These are phyloP conservation scores for Trematomus loennbergii DNA, from an alignment of 2,113 vertebrate species.

Conservation along the genomic window DNA sequence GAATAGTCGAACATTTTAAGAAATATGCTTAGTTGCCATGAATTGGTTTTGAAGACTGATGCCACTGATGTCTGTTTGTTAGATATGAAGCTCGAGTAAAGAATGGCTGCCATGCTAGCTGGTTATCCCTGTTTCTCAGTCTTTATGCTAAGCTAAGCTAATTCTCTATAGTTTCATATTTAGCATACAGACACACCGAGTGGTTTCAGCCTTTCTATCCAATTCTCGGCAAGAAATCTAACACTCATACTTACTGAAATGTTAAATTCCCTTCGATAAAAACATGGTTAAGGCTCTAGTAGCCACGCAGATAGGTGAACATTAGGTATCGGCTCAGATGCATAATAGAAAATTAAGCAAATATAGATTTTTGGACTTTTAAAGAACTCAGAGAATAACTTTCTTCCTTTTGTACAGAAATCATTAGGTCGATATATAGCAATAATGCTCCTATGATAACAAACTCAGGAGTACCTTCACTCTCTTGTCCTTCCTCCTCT, in stretches of 20 bases:
- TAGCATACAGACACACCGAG: neutral
- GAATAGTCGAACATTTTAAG: neutral
- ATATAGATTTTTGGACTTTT: neutral
- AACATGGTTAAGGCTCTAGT: neutral
- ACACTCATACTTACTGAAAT: neutral
- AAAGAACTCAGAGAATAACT: neutral
- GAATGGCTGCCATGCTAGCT: neutral
- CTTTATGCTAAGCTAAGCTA: neutral
- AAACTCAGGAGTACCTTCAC: neutral
- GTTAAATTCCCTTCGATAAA: neutral
- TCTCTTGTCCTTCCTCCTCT: slow-evolving; percentile 13
- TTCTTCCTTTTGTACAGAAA: neutral
- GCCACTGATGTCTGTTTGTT: neutral
- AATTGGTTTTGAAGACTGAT: neutral
- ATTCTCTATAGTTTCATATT: neutral
- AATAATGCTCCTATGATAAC: neutral
- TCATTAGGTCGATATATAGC: neutral
- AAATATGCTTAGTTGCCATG: neutral
- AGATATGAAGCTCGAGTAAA: neutral
- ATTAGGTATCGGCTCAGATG: neutral
- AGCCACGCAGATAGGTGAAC: neutral
- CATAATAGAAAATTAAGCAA: neutral
- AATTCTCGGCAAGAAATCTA: neutral
- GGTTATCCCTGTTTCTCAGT: neutral
- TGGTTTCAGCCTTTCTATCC: neutral